A percentile compares a stretch with the other conserved stretches of the same genome.
phyloP scores from a whole-genome alignment of 2,113 vertebrate species.

The Rostratula benghalensis region DNA sequence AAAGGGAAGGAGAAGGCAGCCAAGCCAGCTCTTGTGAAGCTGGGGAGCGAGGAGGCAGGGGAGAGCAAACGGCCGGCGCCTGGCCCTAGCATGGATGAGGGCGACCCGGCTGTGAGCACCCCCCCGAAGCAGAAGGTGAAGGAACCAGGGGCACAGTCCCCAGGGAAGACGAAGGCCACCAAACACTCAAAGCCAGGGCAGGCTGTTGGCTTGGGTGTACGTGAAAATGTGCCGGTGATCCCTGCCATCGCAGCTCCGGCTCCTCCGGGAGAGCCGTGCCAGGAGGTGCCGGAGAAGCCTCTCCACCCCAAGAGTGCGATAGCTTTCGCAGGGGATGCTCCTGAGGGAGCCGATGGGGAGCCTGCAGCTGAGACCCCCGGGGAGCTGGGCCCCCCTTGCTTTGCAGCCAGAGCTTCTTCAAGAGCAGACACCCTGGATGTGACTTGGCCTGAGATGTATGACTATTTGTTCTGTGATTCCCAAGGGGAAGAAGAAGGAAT shows the following conservation, averaged over 20 bases:
- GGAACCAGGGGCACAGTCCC: neutral
- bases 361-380: neutral
- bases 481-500: neutral
- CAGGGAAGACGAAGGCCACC: neutral
- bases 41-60: neutral
- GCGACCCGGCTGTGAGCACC: fast-evolving
- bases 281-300: neutral
- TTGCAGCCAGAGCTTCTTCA: fast-evolving
- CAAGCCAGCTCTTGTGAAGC: neutral
- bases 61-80: neutral
- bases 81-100: fast-evolving
- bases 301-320: fast-evolving
- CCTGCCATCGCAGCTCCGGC: neutral
- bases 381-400: neutral
- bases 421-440: conserved; percentile 4
- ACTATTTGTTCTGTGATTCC: conserved; percentile 86
- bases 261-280: fast-evolving
- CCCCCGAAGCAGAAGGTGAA: neutral
- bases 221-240: neutral
- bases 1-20: neutral
- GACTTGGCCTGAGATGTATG: conserved; percentile 86
- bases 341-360: neutral
- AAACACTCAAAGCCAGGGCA: neutral
- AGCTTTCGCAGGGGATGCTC: neutral
- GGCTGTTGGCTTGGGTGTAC: neutral